phyloP scores from a whole-genome alignment of 2,113 vertebrate genomes.

The Speoplatyrhinus poulsoni region DNA sequence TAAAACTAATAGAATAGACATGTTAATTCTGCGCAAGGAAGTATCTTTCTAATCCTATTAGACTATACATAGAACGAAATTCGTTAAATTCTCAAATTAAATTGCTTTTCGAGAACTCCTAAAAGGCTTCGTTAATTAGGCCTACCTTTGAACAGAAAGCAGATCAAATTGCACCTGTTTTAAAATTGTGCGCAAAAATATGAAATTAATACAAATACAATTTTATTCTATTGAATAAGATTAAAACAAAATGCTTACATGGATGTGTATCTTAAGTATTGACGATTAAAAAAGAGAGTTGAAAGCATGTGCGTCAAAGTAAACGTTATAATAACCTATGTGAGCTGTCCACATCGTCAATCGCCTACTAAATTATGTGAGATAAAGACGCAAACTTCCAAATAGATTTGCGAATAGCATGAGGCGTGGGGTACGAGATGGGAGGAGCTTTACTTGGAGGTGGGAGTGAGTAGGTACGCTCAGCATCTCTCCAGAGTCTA shows the following conservation, averaged over 20 bases:
- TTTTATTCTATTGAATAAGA: not conserved
- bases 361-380: conserved; percentile 49
- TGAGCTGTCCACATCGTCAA: not conserved
- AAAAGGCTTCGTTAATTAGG: not conserved
- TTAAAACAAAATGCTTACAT: too few relatives aligned
- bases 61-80: not conserved
- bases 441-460: conserved; percentile 70
- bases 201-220: not conserved
- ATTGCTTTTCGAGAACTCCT: not conserved
- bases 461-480: conserved; percentile 52
- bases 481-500: conserved; percentile 61
- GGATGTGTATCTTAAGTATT: not conserved
- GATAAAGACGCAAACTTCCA: conserved; percentile 42
- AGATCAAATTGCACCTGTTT: not conserved
- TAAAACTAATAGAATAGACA: too few relatives aligned
- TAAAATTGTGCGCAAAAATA: not conserved
- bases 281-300: too few relatives aligned
- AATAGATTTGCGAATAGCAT: conserved; percentile 68
- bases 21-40: not conserved
- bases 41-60: not conserved
- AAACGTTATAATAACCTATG: too few relatives aligned
- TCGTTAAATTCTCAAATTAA: not conserved
- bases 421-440: conserved; percentile 45
- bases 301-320: too few relatives aligned
- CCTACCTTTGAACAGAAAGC: not conserved